phyloP scores from a whole-genome alignment of 2,797 vertebrate genomes.

The Hippoglossus hippoglossus region DNA sequence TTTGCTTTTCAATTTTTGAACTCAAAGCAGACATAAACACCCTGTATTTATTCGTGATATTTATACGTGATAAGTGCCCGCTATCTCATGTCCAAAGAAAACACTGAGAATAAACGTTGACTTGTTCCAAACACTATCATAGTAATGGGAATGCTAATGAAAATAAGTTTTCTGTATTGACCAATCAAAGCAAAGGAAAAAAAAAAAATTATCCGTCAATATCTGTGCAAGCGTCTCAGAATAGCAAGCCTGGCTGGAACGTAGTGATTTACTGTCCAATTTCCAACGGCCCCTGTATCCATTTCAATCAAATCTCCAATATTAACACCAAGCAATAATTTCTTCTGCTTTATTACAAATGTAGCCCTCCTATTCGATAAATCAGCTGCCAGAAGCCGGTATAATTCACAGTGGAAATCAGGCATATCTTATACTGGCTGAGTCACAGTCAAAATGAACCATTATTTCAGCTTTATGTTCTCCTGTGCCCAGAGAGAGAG shows the following conservation, averaged over 20 bases:
- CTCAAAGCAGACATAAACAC: no score
- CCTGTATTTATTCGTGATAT: no score
- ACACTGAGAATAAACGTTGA: no score
- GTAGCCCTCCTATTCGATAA: slow-evolving; percentile 66
- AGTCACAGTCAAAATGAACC: slow-evolving; percentile 70
- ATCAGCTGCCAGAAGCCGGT: slow-evolving; percentile 69
- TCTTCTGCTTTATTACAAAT: slow-evolving; percentile 79
- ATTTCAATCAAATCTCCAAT: slow-evolving; percentile 81
- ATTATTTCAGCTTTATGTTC: slow-evolving; percentile 68
- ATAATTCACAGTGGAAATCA: slow-evolving; percentile 74
- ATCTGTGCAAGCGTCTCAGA: slow-evolving; percentile 64
- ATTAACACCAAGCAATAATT: slow-evolving; percentile 79
- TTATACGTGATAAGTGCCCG: no score
- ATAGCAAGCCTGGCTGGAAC: slow-evolving; percentile 59
- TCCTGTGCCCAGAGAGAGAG: slow-evolving; percentile 13
- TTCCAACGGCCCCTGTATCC: slow-evolving; percentile 73
- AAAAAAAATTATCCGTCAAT: slow-evolving; percentile 73
- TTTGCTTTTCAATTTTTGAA: no score
- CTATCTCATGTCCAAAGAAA: not conserved
- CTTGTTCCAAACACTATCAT: slow-evolving; percentile 36
- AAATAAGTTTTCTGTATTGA: slow-evolving; percentile 75
- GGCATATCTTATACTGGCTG: slow-evolving; percentile 73
- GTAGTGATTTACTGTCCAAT: slow-evolving; percentile 79
- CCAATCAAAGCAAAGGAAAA: slow-evolving; percentile 71
- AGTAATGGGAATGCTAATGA: slow-evolving; percentile 67